phyloP scores from a whole-genome alignment of 1,140 invertebrate genomes.

The Cotesia vestalis region DNA sequence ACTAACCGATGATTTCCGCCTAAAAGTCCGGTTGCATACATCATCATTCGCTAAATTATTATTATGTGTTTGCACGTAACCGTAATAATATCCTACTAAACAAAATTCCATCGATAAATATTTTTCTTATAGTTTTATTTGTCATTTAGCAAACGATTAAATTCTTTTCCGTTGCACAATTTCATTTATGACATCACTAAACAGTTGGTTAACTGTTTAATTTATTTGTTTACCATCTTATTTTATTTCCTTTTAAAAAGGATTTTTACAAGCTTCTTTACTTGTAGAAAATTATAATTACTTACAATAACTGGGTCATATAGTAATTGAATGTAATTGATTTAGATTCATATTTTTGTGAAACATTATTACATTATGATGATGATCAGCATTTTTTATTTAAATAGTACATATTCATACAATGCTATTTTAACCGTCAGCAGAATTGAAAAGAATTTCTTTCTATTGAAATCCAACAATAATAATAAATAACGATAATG shows the following conservation, averaged over 20 bases:
- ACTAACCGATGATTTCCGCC: conserved; percentile 36
- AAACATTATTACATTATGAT: background rate
- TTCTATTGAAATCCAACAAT: background rate
- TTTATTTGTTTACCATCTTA: too few relatives aligned
- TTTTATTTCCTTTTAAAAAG: too few relatives aligned
- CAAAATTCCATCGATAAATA: too few relatives aligned
- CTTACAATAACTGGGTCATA: background rate
- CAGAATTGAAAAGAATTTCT: background rate
- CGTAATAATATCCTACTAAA: background rate
- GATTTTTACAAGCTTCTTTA: background rate
- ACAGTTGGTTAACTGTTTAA: too few relatives aligned
- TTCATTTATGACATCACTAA: too few relatives aligned
- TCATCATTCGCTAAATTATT: conserved; percentile 6
- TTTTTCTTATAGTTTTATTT: too few relatives aligned
- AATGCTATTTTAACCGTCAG: background rate
- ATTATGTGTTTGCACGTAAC: conserved; percentile 10
- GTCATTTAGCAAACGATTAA: too few relatives aligned
- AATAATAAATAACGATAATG: too few relatives aligned
- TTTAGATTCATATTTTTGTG: background rate
- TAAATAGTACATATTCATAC: background rate
- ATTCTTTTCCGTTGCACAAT: too few relatives aligned
- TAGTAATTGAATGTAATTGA: background rate
- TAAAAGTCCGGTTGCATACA: conserved; percentile 1
- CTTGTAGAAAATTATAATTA: background rate
- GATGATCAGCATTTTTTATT: conserved; percentile 16